Evolutionary conservation across 2,113 vertebrate genomes (phyloP).

Genomic region (Odocoileus hemionus): DNA sequence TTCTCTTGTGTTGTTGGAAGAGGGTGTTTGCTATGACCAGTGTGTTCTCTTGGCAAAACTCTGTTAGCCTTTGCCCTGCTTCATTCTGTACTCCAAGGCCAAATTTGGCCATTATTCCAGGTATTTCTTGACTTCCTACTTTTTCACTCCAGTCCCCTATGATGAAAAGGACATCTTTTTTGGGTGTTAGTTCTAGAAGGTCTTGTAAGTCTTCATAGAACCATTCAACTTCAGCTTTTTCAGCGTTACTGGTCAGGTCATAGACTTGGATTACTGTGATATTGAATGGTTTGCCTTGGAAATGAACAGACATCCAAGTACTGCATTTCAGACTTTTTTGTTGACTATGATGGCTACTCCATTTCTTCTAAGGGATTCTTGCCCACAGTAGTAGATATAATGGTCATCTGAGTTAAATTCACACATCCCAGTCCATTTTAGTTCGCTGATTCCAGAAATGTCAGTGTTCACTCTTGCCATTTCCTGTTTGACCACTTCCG

Average conservation of each 20-base stretch:
- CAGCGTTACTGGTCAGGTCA: not conserved
- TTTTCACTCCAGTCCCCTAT: not conserved
- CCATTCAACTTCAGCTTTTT: not conserved
- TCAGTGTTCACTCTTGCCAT: not conserved
- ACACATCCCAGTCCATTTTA: not conserved
- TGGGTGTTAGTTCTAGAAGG: not conserved
- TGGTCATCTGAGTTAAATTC: not conserved
- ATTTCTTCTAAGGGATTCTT: not conserved
- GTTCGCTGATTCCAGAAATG: accelerated
- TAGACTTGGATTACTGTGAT: not conserved
- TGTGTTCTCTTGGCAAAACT: not conserved
- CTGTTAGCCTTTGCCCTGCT: not conserved
- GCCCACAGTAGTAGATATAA: not conserved
- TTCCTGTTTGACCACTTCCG: not conserved
- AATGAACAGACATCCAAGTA: not conserved
- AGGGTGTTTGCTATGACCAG: not conserved
- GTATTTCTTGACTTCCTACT: not conserved
- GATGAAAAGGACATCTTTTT: not conserved
- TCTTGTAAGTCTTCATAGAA: not conserved
- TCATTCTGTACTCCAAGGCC: not conserved
- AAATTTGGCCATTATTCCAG: not conserved
- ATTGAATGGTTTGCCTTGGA: not conserved
- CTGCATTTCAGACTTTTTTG: not conserved
- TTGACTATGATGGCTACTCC: not conserved
- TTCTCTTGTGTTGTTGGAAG: not conserved